These are phyloP conservation scores for Pachyrhynchus sulphureomaculatus DNA, from an alignment of 1,140 invertebrate genomes.

Conservation along the genomic window DNA sequence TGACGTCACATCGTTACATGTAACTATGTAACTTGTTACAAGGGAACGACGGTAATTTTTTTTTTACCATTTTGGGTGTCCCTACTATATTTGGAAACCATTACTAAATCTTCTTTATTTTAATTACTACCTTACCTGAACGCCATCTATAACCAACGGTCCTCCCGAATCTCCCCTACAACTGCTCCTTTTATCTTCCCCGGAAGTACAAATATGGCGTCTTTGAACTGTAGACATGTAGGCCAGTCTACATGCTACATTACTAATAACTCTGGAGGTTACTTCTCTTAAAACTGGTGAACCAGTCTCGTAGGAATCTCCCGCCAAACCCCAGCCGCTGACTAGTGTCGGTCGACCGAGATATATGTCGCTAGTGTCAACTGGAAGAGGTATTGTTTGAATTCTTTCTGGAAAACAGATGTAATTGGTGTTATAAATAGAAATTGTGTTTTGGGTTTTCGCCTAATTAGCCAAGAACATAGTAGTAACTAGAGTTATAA, in stretches of 20 bases:
- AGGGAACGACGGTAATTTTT: not conserved
- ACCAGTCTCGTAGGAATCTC: not conserved
- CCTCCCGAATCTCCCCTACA: conserved; percentile 18
- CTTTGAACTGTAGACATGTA: conserved; percentile 1
- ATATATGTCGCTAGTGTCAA: conserved; percentile 1
- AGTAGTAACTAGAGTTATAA: not conserved
- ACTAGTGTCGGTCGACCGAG: not conserved
- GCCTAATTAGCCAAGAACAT: not conserved
- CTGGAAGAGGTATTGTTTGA: not conserved
- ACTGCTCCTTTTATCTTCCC: conserved; percentile 7
- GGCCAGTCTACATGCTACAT: conserved; percentile 15
- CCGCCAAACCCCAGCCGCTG: conserved; percentile 7
- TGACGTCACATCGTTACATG: too few species aligned
- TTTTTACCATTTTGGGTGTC: not conserved
- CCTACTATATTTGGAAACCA: not conserved
- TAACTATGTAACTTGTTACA: too few species aligned
- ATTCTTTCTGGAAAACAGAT: not conserved
- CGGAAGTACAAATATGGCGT: conserved; percentile 5
- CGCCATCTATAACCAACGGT: conserved; percentile 3
- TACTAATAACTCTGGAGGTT: conserved; percentile 9
- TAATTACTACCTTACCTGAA: too few species aligned
- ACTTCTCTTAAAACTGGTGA: conserved; percentile 17
- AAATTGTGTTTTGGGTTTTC: not conserved
- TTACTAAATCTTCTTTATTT: too few species aligned
- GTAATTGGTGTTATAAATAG: not conserved